Base-by-base conservation (phyloP, 1,140 invertebrate genomes). In the Scylla paramamosain region DNA sequence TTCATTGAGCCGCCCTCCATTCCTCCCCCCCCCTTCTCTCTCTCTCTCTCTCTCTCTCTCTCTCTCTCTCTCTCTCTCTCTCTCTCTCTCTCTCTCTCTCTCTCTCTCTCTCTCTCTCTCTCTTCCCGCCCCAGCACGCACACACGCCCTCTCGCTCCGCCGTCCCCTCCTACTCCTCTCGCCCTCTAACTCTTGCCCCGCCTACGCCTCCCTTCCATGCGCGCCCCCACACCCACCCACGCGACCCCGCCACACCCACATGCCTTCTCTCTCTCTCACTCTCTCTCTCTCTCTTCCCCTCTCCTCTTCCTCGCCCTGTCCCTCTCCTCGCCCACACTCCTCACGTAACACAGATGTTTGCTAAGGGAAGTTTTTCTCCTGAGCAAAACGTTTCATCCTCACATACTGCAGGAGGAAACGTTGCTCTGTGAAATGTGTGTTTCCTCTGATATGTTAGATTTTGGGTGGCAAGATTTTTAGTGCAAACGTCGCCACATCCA, bases 281-380 rank as follows among this genome's bases (percentile, higher is more conserved):
- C 52, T 20, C 20, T 20, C 20, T 20, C 20, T 20, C 20, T 20
- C 52, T 20, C 20, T 20, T 59, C 52, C 20, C 52, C 52, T 20
- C 20, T n/a, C 67, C 67, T 77, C 67, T 52, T 59, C 52, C 52
- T 59, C 52, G 12, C 10, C 52, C 20, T 20, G 10, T 20, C 20
- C 52, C 52, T 20, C 20, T n/a, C 67, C 67, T 77, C 67, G 25
- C 67, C 67, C 67, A 77, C 67, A 77, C 67, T 77, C 67, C 67
- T 77, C 67, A 77, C 67, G 67, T 77, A 77, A 25, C 25, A n/a
- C 67, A 25, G 20, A 77, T 77, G 67, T 77, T 77, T 77, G 67
- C 67, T 77, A 77, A 77, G 67, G 67, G 67, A 77, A 77, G 67
- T 77, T 77, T 77, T 77, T 77, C 67, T 77, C 67, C 67, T 77